Evolutionary conservation across 2,113 vertebrate species (phyloP).

Genomic region (Glaucidium brasilianum): DNA sequence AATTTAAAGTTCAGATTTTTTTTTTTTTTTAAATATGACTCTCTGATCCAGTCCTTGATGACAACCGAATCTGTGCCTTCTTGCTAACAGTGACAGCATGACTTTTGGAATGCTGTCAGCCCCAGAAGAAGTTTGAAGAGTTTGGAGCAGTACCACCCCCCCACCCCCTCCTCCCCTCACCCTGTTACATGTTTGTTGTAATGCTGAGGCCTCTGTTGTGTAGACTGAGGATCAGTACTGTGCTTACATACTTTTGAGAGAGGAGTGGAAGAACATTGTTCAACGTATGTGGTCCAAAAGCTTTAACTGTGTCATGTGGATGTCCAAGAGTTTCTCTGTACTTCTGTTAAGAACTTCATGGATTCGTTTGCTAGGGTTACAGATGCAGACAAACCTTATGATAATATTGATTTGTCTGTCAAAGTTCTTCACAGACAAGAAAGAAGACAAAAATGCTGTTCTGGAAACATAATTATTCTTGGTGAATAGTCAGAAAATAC

Average conservation of each 20-base stretch:
- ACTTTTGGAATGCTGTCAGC: not conserved
- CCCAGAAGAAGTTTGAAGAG: not conserved
- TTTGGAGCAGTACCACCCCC: not conserved
- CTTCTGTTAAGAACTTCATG: not conserved
- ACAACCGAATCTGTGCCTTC: not conserved
- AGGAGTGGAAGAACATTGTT: not conserved
- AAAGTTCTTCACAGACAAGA: not conserved
- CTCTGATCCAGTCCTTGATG: not conserved
- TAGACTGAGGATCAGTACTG: not conserved
- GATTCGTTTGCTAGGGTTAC: not conserved
- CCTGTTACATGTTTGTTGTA: not conserved
- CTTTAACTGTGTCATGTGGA: not conserved
- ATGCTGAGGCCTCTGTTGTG: not conserved
- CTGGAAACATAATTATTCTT: not conserved
- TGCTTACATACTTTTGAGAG: not conserved
- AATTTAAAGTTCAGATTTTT: conserved; percentile 17
- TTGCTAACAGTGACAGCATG: not conserved
- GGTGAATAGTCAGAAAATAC: not conserved
- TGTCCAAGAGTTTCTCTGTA: not conserved
- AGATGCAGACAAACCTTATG: no score
- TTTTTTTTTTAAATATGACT: not conserved
- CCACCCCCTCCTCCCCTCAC: not conserved
- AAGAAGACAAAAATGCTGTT: not conserved
- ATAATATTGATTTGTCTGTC: not conserved
- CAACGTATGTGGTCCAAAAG: not conserved